Evolutionary conservation across 2,797 vertebrate genomes (phyloP).

Genomic region (Halcyon badia): DNA sequence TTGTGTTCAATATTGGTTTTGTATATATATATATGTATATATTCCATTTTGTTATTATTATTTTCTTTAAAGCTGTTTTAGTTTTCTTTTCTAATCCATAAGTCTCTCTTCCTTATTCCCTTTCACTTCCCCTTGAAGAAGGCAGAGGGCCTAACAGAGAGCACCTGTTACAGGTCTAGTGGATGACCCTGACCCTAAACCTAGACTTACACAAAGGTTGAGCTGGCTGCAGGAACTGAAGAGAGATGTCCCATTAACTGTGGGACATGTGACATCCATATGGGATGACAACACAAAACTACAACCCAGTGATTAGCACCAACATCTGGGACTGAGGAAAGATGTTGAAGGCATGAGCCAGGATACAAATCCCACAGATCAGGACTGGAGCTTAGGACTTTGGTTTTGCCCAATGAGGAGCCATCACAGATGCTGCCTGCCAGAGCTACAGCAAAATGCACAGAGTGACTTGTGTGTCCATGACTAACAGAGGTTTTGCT

Average conservation of each 20-base stretch:
- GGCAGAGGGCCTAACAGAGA: too few species aligned
- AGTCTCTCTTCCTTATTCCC: too few species aligned
- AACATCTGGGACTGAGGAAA: background rate
- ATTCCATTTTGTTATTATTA: too few species aligned
- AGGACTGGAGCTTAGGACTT: background rate
- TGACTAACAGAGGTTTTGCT: background rate
- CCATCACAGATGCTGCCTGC: background rate
- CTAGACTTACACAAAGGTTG: background rate
- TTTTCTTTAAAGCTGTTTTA: too few species aligned
- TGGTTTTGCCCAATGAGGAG: background rate
- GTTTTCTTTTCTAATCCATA: too few species aligned
- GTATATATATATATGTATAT: too few species aligned
- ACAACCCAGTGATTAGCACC: background rate
- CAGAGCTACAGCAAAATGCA: background rate
- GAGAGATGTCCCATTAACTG: background rate
- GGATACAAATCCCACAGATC: background rate
- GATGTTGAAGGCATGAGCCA: background rate
- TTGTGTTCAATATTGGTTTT: too few species aligned
- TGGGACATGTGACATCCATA: background rate
- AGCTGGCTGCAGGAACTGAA: background rate
- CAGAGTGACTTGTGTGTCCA: background rate
- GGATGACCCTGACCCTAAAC: too few species aligned
- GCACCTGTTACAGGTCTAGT: too few species aligned
- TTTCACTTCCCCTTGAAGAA: too few species aligned
- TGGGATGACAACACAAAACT: background rate